Percentiles rank a stretch among this genome's conserved stretches.
Conservation (phyloP, 2,113 vertebrate genomes). For the Ancistrus triradiatus region DNA sequence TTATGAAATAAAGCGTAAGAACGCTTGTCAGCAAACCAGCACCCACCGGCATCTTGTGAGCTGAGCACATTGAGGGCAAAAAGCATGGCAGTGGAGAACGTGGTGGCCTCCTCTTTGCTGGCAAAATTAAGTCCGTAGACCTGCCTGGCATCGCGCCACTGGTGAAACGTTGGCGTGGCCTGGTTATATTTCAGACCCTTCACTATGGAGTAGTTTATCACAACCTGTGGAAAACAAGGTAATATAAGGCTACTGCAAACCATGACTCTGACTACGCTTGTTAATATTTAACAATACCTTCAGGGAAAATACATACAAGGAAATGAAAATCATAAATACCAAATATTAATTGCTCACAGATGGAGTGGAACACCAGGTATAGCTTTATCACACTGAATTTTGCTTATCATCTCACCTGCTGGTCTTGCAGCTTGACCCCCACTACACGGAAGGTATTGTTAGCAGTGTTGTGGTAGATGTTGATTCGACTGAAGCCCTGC, state of each 20-base stretch:
- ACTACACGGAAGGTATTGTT: conserved; percentile 97
- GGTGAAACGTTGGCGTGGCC: conserved; percentile 97
- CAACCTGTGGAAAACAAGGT: conserved; percentile 73
- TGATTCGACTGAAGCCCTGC: conserved; percentile 98
- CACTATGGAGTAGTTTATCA: conserved; percentile 99
- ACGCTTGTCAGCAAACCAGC: neutral
- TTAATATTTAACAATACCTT: neutral
- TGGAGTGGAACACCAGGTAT: neutral
- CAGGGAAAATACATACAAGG: neutral
- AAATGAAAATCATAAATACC: neutral
- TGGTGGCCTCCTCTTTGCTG: conserved; percentile 97
- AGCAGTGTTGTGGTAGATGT: conserved; percentile 98
- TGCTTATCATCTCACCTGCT: conserved; percentile 79
- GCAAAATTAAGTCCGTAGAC: conserved; percentile 97
- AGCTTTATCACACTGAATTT: too few species aligned
- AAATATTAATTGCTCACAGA: neutral
- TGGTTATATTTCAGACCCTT: conserved; percentile 99
- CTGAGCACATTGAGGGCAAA: conserved; percentile 96
- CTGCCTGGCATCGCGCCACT: conserved; percentile 96
- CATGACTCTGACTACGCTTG: neutral
- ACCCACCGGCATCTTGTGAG: conserved; percentile 89
- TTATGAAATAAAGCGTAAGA: neutral
- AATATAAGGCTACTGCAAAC: neutral
- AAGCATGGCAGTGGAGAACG: conserved; percentile 96
- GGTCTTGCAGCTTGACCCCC: conserved; percentile 98